Conservation (phyloP, 2,113 vertebrate genomes). For the Peromyscus polionotus region DNA sequence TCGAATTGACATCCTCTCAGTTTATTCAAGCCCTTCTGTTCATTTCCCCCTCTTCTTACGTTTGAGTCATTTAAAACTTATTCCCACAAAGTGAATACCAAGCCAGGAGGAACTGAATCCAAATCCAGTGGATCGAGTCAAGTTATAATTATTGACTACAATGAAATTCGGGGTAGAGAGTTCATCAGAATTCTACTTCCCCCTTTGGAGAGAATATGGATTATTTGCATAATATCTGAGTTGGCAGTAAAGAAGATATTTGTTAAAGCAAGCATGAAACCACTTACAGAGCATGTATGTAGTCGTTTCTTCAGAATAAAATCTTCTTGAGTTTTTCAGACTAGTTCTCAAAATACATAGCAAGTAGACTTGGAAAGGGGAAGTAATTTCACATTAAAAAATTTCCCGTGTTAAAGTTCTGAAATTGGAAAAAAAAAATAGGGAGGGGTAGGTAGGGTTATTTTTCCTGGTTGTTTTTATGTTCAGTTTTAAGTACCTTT, state of each 20-base stretch:
- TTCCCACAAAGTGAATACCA: constrained; percentile 28
- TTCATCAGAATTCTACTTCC: constrained; percentile 39
- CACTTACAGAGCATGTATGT: not conserved
- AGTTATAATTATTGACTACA: constrained; percentile 54
- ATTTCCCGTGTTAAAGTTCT: constrained; percentile 5
- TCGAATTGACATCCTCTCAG: constrained; percentile 43
- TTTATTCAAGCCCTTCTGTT: constrained; percentile 45
- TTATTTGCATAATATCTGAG: constrained; percentile 55
- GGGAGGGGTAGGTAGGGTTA: not conserved
- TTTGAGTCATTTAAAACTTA: constrained; percentile 60
- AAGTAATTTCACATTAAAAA: constrained; percentile 54
- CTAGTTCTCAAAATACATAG: constrained; percentile 46
- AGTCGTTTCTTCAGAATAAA: constrained; percentile 3
- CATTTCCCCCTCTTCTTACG: constrained; percentile 18
- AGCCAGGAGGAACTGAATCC: constrained; percentile 23
- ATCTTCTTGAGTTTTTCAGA: constrained; percentile 15
- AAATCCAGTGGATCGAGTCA: constrained; percentile 48
- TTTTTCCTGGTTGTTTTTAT: not conserved
- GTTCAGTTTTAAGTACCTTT: constrained; percentile 61
- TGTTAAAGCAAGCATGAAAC: not conserved
- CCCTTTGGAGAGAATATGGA: constrained; percentile 40
- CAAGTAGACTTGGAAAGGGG: constrained; percentile 30
- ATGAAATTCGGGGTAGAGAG: not conserved
- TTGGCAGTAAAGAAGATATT: constrained; percentile 15
- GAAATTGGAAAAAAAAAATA: not conserved